phyloP scores from a whole-genome alignment of 2,113 vertebrate species.

The Oryzias javanicus region DNA sequence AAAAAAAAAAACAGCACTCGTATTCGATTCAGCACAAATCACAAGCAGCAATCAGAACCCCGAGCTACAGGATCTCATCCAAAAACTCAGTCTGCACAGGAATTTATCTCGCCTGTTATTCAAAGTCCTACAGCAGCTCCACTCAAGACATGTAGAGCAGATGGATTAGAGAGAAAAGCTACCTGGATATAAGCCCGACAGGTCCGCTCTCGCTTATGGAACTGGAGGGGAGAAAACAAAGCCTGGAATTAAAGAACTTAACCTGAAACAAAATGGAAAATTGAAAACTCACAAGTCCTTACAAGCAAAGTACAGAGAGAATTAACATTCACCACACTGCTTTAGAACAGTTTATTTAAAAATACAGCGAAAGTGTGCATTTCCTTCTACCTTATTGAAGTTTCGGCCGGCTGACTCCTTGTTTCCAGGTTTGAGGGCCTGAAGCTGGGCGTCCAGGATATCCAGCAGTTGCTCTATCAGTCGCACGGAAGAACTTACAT shows the following conservation, averaged over 20 bases:
- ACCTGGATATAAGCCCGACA: slow-evolving; percentile 94
- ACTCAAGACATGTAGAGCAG: slow-evolving; percentile 46
- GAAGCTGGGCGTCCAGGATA: slow-evolving; percentile 92
- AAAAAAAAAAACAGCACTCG: slow-evolving; percentile 43
- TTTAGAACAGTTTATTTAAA: slow-evolving; percentile 34
- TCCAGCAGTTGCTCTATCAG: slow-evolving; percentile 93
- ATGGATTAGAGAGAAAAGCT: slow-evolving; percentile 52
- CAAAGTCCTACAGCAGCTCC: slow-evolving; percentile 46
- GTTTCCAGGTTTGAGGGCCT: slow-evolving; percentile 88
- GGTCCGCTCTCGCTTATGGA: slow-evolving; percentile 90
- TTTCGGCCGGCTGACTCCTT: slow-evolving; percentile 88
- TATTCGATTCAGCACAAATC: slow-evolving; percentile 39
- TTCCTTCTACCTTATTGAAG: slow-evolving; percentile 86
- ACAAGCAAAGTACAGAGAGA: slow-evolving; percentile 14
- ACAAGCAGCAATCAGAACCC: slow-evolving; percentile 64
- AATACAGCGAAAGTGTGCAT: not conserved
- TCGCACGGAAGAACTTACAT: slow-evolving; percentile 90
- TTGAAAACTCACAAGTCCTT: slow-evolving; percentile 32
- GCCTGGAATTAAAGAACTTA: slow-evolving; percentile 38
- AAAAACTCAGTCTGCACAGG: slow-evolving; percentile 43
- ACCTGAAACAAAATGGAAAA: slow-evolving; percentile 24
- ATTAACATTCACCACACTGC: slow-evolving; percentile 21
- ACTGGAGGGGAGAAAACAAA: slow-evolving; percentile 74
- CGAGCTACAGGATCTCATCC: slow-evolving; percentile 56
- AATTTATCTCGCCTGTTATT: slow-evolving; percentile 61